These are phyloP conservation scores for Myotis pilosus DNA, from an alignment of 2,797 vertebrate genomes.

Conservation along the genomic window DNA sequence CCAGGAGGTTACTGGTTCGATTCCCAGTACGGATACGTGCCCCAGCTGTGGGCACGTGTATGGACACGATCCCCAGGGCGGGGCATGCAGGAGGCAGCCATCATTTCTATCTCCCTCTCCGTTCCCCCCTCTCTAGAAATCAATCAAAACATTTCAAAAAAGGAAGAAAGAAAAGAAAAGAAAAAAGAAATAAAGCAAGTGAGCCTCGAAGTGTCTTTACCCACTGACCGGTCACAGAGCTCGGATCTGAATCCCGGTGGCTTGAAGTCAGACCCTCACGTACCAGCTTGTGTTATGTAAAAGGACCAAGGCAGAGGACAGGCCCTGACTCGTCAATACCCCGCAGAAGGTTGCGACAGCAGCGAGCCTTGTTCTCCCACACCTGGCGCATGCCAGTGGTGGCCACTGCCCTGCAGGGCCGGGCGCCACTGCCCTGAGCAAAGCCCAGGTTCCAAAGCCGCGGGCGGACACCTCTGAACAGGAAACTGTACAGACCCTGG, in stretches of 20 bases:
- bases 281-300: rapidly evolving
- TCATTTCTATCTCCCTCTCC: too few relatives aligned
- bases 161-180: too few relatives aligned
- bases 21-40: too few relatives aligned
- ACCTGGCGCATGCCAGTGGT: rapidly evolving
- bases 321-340: rapidly evolving
- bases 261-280: rapidly evolving
- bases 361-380: rapidly evolving
- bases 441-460: rapidly evolving
- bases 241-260: neutral
- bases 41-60: too few relatives aligned
- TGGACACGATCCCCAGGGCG: too few relatives aligned
- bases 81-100: too few relatives aligned
- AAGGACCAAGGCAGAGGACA: neutral
- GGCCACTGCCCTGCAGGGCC: too few relatives aligned
- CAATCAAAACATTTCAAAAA: too few relatives aligned
- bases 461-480: neutral
- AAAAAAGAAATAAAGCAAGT: neutral
- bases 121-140: too few relatives aligned
- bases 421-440: rapidly evolving
- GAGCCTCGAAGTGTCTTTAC: neutral
- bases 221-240: neutral
- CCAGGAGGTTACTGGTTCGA: too few relatives aligned
- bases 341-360: rapidly evolving
- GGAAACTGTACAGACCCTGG: neutral